Base-by-base conservation (phyloP, 1,140 invertebrate species). In the Danaus melanippus region DNA sequence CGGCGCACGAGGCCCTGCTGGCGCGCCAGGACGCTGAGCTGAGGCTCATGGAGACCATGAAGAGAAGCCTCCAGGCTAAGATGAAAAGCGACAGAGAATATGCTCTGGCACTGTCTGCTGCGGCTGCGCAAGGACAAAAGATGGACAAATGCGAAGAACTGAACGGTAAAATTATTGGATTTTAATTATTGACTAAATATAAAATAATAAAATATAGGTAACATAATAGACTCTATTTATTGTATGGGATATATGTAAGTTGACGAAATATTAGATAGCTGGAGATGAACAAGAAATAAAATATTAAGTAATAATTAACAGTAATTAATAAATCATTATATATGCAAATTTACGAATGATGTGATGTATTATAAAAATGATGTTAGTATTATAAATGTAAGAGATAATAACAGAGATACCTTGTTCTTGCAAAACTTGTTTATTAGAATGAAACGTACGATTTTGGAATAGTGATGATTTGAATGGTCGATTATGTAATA, bases 81-180 rank as follows among this genome's bases (percentile, higher is more conserved):
- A 92, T 96, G 71, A 96, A 97, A 82, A 95, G 93, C 74, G 96
- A 98, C 80, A 89, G 94, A 51, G 95, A 97, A 66, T 97, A 97
- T 84, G 95, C 95, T 0, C 88, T 92, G 1, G 92, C 93, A 0
- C 90, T 98, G 39, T 91, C 91, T 44, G 90, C 93, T 3, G 90
- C 96, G 2, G 92, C 93, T 10, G 87, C 89, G 43, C 94, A 95
- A 74, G 95, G 94, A 3, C 91, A 93, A 67, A 97, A 97, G 86
- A 90, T 94, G 64, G 94, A 96, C 79, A 90, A 93, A 50, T 89
- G 89, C 68, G 93, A 94, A 67, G 93, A 95, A 71, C 88, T 95
- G 59, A 89, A 90, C 78, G 93, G 93, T 86, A 91, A 32, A 32
- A 3, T 32, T 32, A 32, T 32, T 32, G 21, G 21, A 32, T 32